These are phyloP conservation scores for Trilocha varians DNA, from an alignment of 2,888 invertebrate genomes.

Conservation along the genomic window DNA sequence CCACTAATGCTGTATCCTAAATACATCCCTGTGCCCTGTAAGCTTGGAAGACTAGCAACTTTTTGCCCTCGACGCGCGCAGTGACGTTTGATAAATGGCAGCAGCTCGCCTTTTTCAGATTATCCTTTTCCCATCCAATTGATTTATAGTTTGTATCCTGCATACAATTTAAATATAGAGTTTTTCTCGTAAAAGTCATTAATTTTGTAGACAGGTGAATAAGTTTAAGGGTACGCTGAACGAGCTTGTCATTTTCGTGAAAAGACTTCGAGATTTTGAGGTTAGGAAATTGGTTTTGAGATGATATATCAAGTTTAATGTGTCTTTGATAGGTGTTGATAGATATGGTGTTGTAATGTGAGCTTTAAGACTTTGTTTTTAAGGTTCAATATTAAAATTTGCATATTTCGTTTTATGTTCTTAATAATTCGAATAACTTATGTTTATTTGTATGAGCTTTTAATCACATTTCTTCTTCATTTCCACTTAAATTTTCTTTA, in stretches of 20 bases:
- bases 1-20: conserved; percentile 1
- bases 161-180: conserved; percentile 6
- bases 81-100: conserved; percentile 35
- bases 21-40: conserved; percentile 11
- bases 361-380: too few species aligned
- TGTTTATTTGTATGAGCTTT: too few species aligned
- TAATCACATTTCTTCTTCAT: too few species aligned
- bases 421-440: too few species aligned
- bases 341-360: too few species aligned
- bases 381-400: too few species aligned
- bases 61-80: conserved; percentile 20
- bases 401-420: too few species aligned
- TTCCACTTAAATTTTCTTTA: too few species aligned
- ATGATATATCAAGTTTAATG: too few species aligned
- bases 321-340: too few species aligned
- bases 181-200: neutral
- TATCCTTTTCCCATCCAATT: conserved; percentile 15
- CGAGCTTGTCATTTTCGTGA: neutral
- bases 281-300: too few species aligned
- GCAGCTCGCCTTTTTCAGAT: conserved; percentile 31
- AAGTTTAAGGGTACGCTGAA: neutral
- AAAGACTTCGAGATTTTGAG: neutral
- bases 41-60: conserved; percentile 11
- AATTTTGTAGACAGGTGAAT: neutral
- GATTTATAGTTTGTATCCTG: conserved; percentile 16